Evolutionary conservation across 2,888 invertebrate species (phyloP).

Genomic region (Eupeodes luniger): DNA sequence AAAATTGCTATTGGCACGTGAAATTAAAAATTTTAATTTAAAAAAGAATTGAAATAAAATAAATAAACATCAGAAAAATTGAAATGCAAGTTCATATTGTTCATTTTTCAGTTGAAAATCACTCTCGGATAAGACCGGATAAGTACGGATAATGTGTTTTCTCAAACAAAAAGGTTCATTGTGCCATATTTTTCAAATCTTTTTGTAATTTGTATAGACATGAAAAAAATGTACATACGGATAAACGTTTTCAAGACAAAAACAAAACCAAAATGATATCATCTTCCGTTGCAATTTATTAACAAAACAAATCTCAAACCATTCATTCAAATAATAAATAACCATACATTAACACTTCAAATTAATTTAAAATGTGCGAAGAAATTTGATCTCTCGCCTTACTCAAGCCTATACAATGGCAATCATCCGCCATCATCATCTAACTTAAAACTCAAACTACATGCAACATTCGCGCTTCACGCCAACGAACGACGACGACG

Average conservation of each 20-base stretch:
- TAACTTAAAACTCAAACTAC: background rate
- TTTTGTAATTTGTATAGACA: fast-evolving
- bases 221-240: background rate
- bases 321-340: background rate
- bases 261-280: background rate
- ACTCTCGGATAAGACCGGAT: too few species aligned
- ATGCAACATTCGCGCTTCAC: constrained; percentile 11
- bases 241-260: background rate
- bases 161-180: background rate
- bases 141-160: background rate
- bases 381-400: constrained; percentile 57
- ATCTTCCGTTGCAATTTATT: background rate
- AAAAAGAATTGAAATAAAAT: too few species aligned
- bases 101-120: too few species aligned
- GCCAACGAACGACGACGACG: too few species aligned
- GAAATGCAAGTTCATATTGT: too few species aligned
- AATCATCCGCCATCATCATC: constrained; percentile 12
- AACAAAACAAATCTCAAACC: background rate
- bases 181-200: background rate
- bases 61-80: too few species aligned
- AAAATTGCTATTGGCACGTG: too few species aligned
- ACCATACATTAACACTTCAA: background rate
- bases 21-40: too few species aligned
- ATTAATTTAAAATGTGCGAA: constrained; percentile 31
- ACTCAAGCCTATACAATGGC: background rate